Evolutionary conservation across 37 sponge, comb jelly and placozoan genomes (phyloP).

Genomic region (Cliona cf. orientalis): DNA sequence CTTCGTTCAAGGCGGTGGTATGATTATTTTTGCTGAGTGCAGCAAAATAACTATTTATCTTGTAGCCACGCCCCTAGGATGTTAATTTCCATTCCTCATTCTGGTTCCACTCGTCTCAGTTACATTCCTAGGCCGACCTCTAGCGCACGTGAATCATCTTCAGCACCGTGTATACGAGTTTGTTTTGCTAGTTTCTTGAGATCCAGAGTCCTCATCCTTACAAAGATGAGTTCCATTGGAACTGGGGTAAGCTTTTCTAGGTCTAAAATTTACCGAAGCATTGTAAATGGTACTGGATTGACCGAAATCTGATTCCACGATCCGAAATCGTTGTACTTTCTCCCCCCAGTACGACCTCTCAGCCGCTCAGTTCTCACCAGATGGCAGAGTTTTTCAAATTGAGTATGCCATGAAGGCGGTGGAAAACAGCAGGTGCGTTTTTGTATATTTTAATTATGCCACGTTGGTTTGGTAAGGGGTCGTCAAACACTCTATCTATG

Average conservation of each 20-base stretch:
- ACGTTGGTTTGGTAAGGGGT: neutral
- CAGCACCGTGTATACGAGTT: neutral
- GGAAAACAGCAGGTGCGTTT: conserved; percentile 91
- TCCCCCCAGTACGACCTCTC: conserved; percentile 89
- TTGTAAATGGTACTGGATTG: too few species aligned
- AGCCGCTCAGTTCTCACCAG: conserved; percentile 94
- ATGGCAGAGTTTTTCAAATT: conserved; percentile 95
- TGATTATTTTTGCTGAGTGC: too few species aligned
- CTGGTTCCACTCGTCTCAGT: too few species aligned
- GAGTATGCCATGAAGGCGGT: conserved; percentile 96
- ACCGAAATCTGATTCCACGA: neutral
- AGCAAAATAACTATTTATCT: too few species aligned
- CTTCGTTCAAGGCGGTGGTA: too few species aligned
- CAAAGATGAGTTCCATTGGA: conserved; percentile 92
- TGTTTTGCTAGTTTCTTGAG: too few species aligned
- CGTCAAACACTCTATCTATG: neutral
- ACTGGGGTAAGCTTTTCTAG: conserved; percentile 76
- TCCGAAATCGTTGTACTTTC: neutral
- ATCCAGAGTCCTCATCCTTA: too few species aligned
- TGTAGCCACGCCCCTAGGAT: too few species aligned
- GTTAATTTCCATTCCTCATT: neutral
- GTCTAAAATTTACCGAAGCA: too few species aligned
- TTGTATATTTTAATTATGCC: neutral
- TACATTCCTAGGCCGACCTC: too few species aligned
- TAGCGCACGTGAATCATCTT: conserved; percentile 32